phyloP scores from a whole-genome alignment of 1,140 invertebrate species.

The Heliconius nattereri region DNA sequence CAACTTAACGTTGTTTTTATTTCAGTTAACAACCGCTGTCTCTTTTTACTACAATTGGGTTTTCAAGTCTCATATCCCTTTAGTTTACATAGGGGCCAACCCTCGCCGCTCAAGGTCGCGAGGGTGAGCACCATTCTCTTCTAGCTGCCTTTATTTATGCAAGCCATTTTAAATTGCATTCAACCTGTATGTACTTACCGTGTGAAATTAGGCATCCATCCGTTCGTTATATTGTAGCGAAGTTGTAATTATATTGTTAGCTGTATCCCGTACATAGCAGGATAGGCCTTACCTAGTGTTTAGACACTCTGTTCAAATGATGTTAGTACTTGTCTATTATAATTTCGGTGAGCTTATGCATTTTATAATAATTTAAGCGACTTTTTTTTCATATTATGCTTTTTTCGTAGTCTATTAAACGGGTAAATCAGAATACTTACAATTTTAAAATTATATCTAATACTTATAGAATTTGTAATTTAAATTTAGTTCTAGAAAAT shows the following conservation, averaged over 20 bases:
- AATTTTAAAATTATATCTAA: no score
- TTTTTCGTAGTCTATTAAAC: no score
- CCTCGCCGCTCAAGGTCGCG: constrained; percentile 67
- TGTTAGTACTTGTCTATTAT: no score
- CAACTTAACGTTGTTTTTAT: constrained; percentile 10
- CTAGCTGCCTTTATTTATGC: constrained; percentile 51
- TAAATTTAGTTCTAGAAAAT: no score
- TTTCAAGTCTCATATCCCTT: constrained; percentile 13
- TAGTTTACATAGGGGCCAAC: constrained; percentile 54
- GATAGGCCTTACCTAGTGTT: no score
- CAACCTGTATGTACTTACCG: constrained; percentile 37
- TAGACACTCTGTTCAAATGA: no score
- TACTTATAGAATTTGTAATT: no score
- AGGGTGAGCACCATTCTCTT: constrained; percentile 55
- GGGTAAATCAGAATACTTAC: no score
- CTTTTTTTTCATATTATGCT: no score
- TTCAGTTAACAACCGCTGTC: constrained; percentile 4
- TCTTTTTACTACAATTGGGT: constrained; percentile 11
- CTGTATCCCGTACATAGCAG: no score
- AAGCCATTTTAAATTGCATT: constrained; percentile 52
- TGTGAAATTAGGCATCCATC: constrained; percentile 46
- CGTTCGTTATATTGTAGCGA: constrained; percentile 36
- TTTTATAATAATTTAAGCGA: no score
- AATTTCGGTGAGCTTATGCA: no score
- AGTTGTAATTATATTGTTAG: constrained; percentile 26